These are phyloP conservation scores for Characodon lateralis DNA, from an alignment of 2,797 vertebrate species.

Conservation along the genomic window DNA sequence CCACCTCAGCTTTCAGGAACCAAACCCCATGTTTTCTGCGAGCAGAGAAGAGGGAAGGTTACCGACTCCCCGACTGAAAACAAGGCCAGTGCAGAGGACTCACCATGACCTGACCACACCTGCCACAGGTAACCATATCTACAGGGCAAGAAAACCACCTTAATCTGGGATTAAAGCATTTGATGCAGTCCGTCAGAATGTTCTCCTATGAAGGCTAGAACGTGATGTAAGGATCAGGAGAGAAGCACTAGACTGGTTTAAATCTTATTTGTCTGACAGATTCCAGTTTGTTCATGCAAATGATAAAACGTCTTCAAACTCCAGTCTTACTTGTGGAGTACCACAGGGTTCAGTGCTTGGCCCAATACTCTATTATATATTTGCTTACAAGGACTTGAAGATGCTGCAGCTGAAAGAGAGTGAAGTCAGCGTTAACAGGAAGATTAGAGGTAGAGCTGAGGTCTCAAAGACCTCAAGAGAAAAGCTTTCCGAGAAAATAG, in stretches of 20 bases:
- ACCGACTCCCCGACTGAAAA: slow-evolving; percentile 57
- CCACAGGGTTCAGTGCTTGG: too few species aligned
- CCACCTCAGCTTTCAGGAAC: slow-evolving; percentile 13
- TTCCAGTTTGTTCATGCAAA: too few species aligned
- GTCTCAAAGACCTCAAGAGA: slow-evolving; percentile 5
- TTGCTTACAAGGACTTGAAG: neutral
- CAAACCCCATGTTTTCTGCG: neutral
- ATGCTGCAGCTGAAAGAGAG: neutral
- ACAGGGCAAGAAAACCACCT: neutral
- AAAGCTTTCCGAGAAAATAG: slow-evolving; percentile 13
- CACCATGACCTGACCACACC: slow-evolving; percentile 71
- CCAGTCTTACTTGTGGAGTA: too few species aligned
- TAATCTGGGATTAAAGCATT: neutral
- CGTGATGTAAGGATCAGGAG: too few species aligned
- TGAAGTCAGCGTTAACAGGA: neutral
- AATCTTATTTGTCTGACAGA: too few species aligned
- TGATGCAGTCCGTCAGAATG: too few species aligned
- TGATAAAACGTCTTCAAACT: too few species aligned
- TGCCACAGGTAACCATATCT: slow-evolving; percentile 47
- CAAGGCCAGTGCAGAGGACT: slow-evolving; percentile 62
- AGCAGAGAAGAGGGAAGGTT: slow-evolving; percentile 60
- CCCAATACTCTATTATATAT: too few species aligned
- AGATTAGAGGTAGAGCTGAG: slow-evolving; percentile 6
- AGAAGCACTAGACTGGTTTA: too few species aligned
- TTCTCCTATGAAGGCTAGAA: too few species aligned